Percentiles rank a stretch among this genome's conserved stretches.
phyloP scores from a whole-genome alignment of 2,797 vertebrate genomes.

The Euthynnus affinis region DNA sequence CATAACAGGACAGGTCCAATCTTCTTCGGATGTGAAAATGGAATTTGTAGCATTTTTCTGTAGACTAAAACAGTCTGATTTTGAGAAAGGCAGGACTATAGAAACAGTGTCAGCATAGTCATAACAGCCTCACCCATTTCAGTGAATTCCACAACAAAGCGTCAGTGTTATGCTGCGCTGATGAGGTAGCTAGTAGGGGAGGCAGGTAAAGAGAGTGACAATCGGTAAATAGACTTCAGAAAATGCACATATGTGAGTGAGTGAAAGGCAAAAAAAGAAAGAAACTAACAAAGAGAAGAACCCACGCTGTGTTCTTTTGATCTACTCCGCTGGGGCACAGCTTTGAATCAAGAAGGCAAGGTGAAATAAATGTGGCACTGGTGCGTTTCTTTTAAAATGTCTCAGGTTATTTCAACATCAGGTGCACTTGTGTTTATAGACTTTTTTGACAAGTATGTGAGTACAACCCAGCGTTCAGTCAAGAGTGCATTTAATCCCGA shows the following conservation, averaged over 20 bases:
- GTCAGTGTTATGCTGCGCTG: constrained; percentile 32
- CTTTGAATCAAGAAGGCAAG: constrained; percentile 35
- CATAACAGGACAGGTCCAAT: neutral
- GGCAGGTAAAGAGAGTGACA: constrained; percentile 34
- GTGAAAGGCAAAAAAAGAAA: constrained; percentile 41
- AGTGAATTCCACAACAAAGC: constrained; percentile 31
- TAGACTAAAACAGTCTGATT: constrained; percentile 20
- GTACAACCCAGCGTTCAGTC: constrained; percentile 1
- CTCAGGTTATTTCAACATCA: constrained; percentile 44
- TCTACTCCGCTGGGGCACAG: constrained; percentile 18
- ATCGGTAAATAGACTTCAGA: constrained; percentile 46
- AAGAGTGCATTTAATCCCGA: constrained; percentile 13
- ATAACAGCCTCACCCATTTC: constrained; percentile 30
- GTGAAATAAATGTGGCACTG: constrained; percentile 26
- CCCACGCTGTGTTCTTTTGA: constrained; percentile 48
- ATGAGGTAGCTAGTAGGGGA: constrained; percentile 32
- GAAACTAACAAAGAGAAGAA: constrained; percentile 22
- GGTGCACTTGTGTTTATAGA: constrained; percentile 13
- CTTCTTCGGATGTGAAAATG: constrained; percentile 9
- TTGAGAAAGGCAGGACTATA: constrained; percentile 26
- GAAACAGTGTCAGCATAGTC: constrained; percentile 34
- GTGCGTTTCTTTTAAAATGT: constrained; percentile 24
- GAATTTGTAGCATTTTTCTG: constrained; percentile 3
- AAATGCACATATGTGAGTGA: constrained; percentile 27
- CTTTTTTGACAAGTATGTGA: constrained; percentile 30